phyloP scores from a whole-genome alignment of 2,113 vertebrate species.

The Phainopepla nitens region DNA sequence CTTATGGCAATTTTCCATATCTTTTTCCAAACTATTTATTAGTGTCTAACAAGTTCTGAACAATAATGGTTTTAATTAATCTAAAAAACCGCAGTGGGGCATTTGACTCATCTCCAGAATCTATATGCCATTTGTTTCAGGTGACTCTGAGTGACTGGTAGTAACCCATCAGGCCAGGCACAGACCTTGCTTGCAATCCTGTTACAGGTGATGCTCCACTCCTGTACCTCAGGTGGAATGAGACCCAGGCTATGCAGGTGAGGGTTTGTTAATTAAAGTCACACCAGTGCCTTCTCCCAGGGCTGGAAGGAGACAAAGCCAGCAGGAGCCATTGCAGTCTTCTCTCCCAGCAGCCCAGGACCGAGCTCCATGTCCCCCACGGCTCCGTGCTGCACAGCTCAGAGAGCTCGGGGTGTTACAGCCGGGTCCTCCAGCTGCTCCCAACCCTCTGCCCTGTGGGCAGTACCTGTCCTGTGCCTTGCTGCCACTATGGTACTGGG shows the following conservation, averaged over 20 bases:
- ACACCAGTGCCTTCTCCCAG: background rate
- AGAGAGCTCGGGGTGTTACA: fast-evolving
- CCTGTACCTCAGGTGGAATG: background rate
- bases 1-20: background rate
- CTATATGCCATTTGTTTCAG: background rate
- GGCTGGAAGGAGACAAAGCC: background rate
- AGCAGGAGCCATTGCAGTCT: background rate
- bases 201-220: background rate
- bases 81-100: background rate
- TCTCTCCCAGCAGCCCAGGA: background rate
- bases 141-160: background rate
- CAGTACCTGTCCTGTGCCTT: fast-evolving
- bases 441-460: background rate
- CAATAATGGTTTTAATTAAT: background rate
- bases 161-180: background rate
- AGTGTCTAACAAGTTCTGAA: background rate
- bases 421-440: background rate
- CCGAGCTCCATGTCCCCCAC: fast-evolving
- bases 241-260: background rate
- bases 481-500: background rate
- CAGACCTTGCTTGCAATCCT: background rate
- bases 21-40: background rate
- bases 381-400: fast-evolving
- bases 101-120: background rate
- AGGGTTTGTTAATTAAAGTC: background rate